Percentiles rank a stretch among this genome's conserved stretches.
Evolutionary conservation across 2,888 invertebrate genomes (phyloP).

Genomic region (Julus scanicus): DNA sequence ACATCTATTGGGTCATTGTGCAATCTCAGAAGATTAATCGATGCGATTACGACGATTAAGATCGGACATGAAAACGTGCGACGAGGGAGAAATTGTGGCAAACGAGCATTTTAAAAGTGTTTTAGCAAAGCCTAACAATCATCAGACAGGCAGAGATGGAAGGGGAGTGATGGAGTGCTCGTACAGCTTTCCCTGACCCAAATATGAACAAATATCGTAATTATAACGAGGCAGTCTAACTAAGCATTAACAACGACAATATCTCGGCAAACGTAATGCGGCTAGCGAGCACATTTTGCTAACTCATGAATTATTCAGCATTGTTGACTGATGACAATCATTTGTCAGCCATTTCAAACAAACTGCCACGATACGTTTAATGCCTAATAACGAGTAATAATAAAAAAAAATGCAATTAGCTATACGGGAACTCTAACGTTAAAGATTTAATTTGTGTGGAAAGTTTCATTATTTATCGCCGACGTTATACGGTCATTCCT

Average conservation of each 20-base stretch:
- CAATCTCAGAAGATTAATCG: neutral
- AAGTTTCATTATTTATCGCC: neutral
- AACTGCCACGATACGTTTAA: neutral
- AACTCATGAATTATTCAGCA: neutral
- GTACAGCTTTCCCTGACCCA: neutral
- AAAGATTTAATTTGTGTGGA: conserved; percentile 9
- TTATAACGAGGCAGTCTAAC: conserved; percentile 8
- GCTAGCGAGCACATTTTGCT: neutral
- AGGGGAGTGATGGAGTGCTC: neutral
- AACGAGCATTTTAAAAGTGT: too few species aligned
- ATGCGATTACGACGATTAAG: neutral
- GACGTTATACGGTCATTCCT: neutral
- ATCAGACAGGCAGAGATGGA: neutral
- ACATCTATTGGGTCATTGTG: neutral
- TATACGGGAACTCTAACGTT: neutral
- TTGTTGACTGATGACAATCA: conserved; percentile 29
- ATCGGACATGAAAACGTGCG: neutral
- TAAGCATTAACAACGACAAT: conserved; percentile 18
- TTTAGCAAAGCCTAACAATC: neutral
- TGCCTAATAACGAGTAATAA: neutral
- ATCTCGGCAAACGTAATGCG: neutral
- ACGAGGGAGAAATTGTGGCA: neutral
- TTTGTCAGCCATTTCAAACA: conserved; percentile 22
- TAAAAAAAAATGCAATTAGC: conserved; percentile 20
- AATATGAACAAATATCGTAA: neutral